These are phyloP conservation scores for Neelides sp. DNA, from an alignment of 1,140 invertebrate species.

Conservation along the genomic window DNA sequence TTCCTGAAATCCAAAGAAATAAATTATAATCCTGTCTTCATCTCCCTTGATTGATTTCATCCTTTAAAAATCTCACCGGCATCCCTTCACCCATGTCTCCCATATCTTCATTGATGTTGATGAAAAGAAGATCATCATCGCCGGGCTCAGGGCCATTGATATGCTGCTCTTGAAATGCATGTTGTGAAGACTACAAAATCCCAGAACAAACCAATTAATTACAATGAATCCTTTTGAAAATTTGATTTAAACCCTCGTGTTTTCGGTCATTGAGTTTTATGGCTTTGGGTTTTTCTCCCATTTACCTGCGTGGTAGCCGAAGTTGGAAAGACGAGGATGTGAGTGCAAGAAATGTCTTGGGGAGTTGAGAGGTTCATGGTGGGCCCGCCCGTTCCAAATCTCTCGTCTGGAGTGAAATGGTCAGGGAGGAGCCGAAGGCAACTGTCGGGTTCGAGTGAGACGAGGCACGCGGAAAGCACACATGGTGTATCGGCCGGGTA, in stretches of 20 bases:
- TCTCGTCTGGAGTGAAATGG: constrained; percentile 81
- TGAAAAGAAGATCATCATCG: constrained; percentile 59
- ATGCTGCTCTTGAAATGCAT: constrained; percentile 68
- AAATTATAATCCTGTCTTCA: constrained; percentile 21
- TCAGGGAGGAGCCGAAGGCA: constrained; percentile 86
- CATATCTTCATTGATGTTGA: constrained; percentile 55
- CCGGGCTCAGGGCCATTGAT: constrained; percentile 59
- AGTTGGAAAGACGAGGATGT: constrained; percentile 97
- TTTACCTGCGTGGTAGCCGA: constrained; percentile 85
- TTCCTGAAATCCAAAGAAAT: constrained; percentile 15
- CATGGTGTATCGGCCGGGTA: constrained; percentile 68
- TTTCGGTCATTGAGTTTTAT: constrained; percentile 4
- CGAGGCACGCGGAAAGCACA: constrained; percentile 90
- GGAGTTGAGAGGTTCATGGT: constrained; percentile 73
- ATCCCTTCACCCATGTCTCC: constrained; percentile 57
- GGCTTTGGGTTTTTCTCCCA: too few relatives aligned
- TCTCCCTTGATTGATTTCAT: neutral
- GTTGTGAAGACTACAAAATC: constrained; percentile 58
- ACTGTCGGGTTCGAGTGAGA: constrained; percentile 90
- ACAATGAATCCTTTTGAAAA: neutral
- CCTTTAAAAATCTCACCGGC: constrained; percentile 36
- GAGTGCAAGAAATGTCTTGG: constrained; percentile 88
- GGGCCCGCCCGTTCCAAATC: constrained; percentile 60
- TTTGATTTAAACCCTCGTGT: neutral
- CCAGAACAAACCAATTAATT: neutral